Base-by-base conservation (phyloP, 2,797 vertebrate species). In the Acanthurus leucopareius region DNA sequence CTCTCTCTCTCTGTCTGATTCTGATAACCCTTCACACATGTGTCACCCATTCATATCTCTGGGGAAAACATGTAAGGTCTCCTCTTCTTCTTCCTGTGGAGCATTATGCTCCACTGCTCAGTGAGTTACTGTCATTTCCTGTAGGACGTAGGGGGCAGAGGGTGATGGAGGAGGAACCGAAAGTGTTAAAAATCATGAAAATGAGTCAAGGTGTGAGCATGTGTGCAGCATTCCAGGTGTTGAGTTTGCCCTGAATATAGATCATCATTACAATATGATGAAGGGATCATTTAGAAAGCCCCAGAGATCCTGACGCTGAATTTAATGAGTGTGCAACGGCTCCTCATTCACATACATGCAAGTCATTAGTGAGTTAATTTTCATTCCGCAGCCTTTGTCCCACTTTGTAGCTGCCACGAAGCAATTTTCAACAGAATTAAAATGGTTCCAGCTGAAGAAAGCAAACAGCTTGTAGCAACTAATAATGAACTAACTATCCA, bases 51-150 rank as follows among this genome's bases (percentile, higher is more conserved):
- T 61, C 32, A 28, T 57, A 74, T 91, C 86, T 86, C 60, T 44
- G 28, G 78, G 70, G 80, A 22, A 67, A 87, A 83, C 75, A 25
- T 48, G 70, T 42, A 69, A 79, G 79, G 83, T 70, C 80, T 60
- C 83, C 79, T 60, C 83, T 93, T 94, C 93, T 92, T 86, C 77
- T 93, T 94, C 92, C 93, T 92, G 88, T 64, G 80, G 77, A 86
- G 91, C 80, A 86, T 89, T 63, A 52, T 11, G 73, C 73, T 83
- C 70, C 17, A 62, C 62, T 32, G 58, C 82, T 71, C 90, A 64
- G 75, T 35, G 0, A 85, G 85, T 78, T 49, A 14, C 53, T 73
- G 66, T 80, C 65, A 71, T 86, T 93, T 94, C 94, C 92, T 93
- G 79, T 77, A 32, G 74, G 79, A 80, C 89, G 79, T 0, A 35